Base-by-base conservation (phyloP, 2,888 invertebrate species). In the Allophyes oxyacanthae region DNA sequence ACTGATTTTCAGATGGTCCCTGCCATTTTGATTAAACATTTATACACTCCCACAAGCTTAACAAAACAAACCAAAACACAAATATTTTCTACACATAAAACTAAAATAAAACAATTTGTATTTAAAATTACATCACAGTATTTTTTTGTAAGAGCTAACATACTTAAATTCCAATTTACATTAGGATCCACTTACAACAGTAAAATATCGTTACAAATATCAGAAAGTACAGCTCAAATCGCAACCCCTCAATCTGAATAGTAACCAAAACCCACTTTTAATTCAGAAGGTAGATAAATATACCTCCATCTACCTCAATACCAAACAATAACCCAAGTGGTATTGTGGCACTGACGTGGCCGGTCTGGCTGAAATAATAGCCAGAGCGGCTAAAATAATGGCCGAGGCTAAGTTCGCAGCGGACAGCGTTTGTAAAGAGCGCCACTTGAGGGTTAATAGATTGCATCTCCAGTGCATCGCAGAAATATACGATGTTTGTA, bases 381-480 rank as follows among this genome's bases (percentile, higher is more conserved):
- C 14, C 33, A 20, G 13, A 26, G 32, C 11, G 52, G 28, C 55
- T 50, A 41, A 51, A 71, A 32, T 71, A 64, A 61, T 64, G 43
- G 43, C 11, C 25, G 14, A 5, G 50, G 49, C 36, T 38, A 37
- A 51, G 57, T 54, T 59, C 56, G 52, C 38, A 34, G 15, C 26
- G 54, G 63, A 56, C 56, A 46, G 43, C 25, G 37, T 45, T 51
- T 30, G 43, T 63, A 65, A 68, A 60, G 53, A 64, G 60, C 40
- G 38, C 48, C 59, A 60, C 65, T 63, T 57, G 41, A 43, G 46
- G 36, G 42, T 43, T 66, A 50, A 76, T 76, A 73, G 68, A 73
- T 75, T 76, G 71, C 71, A 76, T 68, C 59, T 60, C 30, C 11
- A 59, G 65, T 65, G 74, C 77, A 74, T 56, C 50, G 41, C 36